phyloP scores from a whole-genome alignment of 2,797 vertebrate genomes.

The Pseudochirops corinnae region DNA sequence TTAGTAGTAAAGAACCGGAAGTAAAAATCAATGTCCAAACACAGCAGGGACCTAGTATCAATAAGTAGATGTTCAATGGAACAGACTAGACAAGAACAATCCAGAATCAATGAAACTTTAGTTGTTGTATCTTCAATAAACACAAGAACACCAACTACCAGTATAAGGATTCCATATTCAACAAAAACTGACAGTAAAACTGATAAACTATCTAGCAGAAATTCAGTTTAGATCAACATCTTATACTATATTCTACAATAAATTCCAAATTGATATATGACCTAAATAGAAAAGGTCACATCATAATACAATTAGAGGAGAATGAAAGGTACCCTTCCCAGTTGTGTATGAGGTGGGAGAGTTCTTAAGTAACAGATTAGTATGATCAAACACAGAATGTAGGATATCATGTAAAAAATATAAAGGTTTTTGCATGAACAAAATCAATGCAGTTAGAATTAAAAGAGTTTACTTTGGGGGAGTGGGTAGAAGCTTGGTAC shows the following conservation, averaged over 20 bases:
- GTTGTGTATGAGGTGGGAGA: background rate
- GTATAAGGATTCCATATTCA: background rate
- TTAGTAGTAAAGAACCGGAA: background rate
- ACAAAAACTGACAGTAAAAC: background rate
- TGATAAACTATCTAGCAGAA: background rate
- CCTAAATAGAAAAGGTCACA: background rate
- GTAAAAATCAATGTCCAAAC: background rate
- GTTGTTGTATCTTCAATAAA: background rate
- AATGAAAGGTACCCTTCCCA: background rate
- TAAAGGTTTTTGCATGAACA: background rate
- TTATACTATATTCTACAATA: background rate
- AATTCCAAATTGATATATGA: background rate
- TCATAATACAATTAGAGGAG: background rate
- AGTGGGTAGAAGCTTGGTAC: background rate
- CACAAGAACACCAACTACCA: background rate
- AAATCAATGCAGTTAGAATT: background rate
- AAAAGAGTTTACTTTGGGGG: background rate
- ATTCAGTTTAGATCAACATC: background rate
- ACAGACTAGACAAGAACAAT: too few species aligned
- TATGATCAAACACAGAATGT: background rate
- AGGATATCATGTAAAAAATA: background rate
- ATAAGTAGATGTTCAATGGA: too few species aligned
- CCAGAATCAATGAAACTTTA: background rate
- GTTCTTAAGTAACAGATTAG: background rate
- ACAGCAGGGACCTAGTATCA: background rate